Conservation (phyloP, 2,797 vertebrate genomes). For the Rhynchonycteris naso region DNA sequence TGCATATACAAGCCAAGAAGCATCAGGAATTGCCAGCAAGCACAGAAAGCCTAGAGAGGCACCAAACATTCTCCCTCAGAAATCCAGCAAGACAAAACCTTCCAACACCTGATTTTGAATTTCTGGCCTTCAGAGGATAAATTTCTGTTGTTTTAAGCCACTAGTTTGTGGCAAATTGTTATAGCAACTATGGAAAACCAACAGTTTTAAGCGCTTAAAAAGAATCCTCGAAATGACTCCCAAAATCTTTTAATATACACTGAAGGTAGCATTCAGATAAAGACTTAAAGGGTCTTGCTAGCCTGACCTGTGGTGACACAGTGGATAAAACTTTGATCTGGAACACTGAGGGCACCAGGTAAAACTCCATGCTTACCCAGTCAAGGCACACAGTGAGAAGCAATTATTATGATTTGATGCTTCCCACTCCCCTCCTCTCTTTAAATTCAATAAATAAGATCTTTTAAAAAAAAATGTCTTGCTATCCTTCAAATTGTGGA, state of each 20-base stretch:
- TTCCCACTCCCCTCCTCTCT: too few relatives aligned
- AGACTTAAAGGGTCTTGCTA: not conserved
- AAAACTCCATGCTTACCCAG: too few relatives aligned
- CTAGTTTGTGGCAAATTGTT: not conserved
- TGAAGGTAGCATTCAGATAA: not conserved
- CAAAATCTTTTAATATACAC: not conserved
- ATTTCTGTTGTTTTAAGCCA: not conserved
- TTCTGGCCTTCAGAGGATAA: not conserved
- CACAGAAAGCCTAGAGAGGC: not conserved
- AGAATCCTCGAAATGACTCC: slow-evolving; percentile 7
- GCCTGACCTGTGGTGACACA: too few relatives aligned
- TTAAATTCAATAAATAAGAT: too few relatives aligned
- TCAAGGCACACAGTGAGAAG: too few relatives aligned
- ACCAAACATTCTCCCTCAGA: not conserved
- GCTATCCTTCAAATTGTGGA: not conserved
- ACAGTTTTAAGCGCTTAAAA: slow-evolving; percentile 23
- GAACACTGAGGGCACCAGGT: too few relatives aligned
- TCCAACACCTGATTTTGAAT: not conserved
- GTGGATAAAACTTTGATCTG: too few relatives aligned
- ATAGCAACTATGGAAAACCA: not conserved
- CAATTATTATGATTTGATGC: too few relatives aligned
- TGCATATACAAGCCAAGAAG: not conserved
- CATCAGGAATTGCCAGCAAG: not conserved
- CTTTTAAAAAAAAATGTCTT: not conserved
- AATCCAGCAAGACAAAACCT: not conserved